Base-by-base conservation (phyloP, 2,888 invertebrate genomes). In the Gortyna flavago region DNA sequence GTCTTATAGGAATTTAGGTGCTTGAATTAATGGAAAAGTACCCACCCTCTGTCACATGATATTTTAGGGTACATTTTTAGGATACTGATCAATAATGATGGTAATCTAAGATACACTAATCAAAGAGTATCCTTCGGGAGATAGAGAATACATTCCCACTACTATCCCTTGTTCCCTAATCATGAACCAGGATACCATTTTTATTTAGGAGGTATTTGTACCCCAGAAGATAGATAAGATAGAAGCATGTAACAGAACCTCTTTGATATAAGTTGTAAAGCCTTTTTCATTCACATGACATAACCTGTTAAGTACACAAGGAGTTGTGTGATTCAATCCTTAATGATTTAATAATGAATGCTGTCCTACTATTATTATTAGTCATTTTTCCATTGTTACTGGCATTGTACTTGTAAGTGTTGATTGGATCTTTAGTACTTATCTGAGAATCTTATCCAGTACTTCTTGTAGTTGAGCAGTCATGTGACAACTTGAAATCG, bases 311-410 rank as follows among this genome's bases (percentile, higher is more conserved):
- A 54, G n/a, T 74, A 59, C 35, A 69, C 29, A 59, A 66, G 62
- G 3, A 64, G 69, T 89, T 88, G 86, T 86, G 83, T 88, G 88
- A 84, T 75, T 77, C n/a, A 69, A 67, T 70, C 48, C 72, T 75
- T 75, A 41, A 72, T 59, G 38, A 29, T 66, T 74, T 59, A 76
- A 57, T 72, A 48, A 72, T 85, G 6, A 81, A 71, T 64, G 4
- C 13, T 44, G 18, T 44, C 4, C 57, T 64, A 57, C 6, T 48
- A 59, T 57, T 72, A 59, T 57, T 72, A 65, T 29, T 64, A 74
- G 38, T 71, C n/a, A 73, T n/a, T 48, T 73, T 38, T 44, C 44
- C 62, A 80, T 72, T 87, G 68, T 87, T 51, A 67, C 62, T 70
- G 18, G n/a, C 18, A 51, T 59, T 79, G 38, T 71, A 73, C 73